Percentiles rank a stretch among this genome's conserved stretches.
Evolutionary conservation across 2,888 invertebrate species (phyloP).

Genomic region (Ophraella communa): DNA sequence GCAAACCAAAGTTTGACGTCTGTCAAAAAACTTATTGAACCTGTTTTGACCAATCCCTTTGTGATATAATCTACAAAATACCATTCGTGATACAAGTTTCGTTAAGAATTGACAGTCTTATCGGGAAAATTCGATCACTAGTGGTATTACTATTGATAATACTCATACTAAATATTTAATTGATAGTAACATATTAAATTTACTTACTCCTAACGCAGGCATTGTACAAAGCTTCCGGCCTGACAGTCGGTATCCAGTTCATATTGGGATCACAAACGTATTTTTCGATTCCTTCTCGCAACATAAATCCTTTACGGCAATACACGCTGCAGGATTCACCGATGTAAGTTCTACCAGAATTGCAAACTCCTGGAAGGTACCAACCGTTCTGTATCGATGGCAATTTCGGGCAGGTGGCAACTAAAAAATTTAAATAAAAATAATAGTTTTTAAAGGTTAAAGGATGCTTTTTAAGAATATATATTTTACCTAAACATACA

Average conservation of each 20-base stretch:
- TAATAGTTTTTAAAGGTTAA: background rate
- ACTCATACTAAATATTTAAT: too few species aligned
- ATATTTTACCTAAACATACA: constrained; percentile 61
- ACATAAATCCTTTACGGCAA: constrained; percentile 61
- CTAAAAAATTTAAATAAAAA: constrained; percentile 48
- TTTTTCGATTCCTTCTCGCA: constrained; percentile 43
- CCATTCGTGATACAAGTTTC: too few species aligned
- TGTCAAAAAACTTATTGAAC: too few species aligned
- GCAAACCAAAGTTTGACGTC: too few species aligned
- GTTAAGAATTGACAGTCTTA: too few species aligned
- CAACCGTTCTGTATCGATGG: constrained; percentile 61
- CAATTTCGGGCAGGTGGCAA: constrained; percentile 61
- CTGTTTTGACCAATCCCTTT: too few species aligned
- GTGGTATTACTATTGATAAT: too few species aligned
- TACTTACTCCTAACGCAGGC: constrained; percentile 50
- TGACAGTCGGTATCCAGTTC: constrained; percentile 47
- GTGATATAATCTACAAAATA: too few species aligned
- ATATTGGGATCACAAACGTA: constrained; percentile 48
- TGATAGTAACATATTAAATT: too few species aligned
- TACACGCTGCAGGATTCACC: constrained; percentile 62
- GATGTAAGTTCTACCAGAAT: constrained; percentile 58
- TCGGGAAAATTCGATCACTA: too few species aligned
- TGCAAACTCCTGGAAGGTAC: constrained; percentile 63
- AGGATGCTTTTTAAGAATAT: background rate
- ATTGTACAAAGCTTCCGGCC: constrained; percentile 37